phyloP scores from a whole-genome alignment of 2,113 vertebrate genomes.

The Ammodytes dubius region DNA sequence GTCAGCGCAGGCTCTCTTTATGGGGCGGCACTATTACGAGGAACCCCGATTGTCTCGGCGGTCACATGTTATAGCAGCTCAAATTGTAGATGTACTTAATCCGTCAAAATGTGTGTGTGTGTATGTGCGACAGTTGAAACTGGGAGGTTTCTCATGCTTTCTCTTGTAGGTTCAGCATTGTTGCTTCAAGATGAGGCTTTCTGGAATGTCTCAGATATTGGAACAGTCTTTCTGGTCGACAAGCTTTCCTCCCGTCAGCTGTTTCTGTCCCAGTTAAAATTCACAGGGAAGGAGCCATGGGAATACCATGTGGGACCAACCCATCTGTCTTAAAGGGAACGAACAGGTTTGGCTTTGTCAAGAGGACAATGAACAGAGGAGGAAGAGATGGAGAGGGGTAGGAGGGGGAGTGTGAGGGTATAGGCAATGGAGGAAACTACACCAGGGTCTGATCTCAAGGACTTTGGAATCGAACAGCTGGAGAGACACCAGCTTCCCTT shows the following conservation, averaged over 20 bases:
- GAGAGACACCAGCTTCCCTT: conserved; percentile 12
- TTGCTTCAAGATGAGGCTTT: neutral
- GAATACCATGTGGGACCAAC: conserved; percentile 41
- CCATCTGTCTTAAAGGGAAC: conserved; percentile 52
- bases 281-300: conserved; percentile 10
- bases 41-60: conserved; percentile 14
- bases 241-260: conserved; percentile 20
- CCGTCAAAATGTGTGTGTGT: conserved; percentile 21
- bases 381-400: conserved; percentile 9
- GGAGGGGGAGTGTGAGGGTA: conserved; percentile 20
- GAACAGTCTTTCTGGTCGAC: neutral
- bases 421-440: neutral
- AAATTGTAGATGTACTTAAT: conserved; percentile 6
- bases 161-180: neutral
- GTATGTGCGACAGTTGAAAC: neutral
- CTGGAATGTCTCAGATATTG: neutral
- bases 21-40: neutral
- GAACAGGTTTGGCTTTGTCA: conserved; percentile 40
- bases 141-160: neutral
- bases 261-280: conserved; percentile 33
- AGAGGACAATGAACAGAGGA: conserved; percentile 59
- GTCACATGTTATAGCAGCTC: conserved; percentile 40
- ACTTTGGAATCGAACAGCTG: conserved; percentile 47
- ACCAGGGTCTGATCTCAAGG: conserved; percentile 37
- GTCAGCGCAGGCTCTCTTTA: conserved; percentile 29